A percentile compares a stretch with the other conserved stretches of the same genome.
Conservation (phyloP, 2,888 invertebrate species). For the Tachina grossa region DNA sequence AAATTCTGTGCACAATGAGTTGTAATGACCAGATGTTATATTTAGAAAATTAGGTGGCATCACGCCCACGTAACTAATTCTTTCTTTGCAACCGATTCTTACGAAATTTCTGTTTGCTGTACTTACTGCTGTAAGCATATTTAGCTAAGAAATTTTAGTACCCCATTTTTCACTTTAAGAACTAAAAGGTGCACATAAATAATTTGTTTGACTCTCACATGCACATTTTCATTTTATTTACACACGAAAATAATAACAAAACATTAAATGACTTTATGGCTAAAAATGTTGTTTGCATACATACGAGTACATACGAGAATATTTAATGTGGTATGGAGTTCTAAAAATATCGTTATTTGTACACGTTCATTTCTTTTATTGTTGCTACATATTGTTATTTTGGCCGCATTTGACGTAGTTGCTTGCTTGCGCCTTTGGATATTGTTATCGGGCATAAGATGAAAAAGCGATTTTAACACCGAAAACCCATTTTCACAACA, state of each 20-base stretch:
- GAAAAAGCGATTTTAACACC: slow-evolving; percentile 32
- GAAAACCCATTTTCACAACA: slow-evolving; percentile 42
- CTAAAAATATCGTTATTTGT: slow-evolving; percentile 38
- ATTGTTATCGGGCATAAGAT: slow-evolving; percentile 11
- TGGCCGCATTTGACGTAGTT: background rate
- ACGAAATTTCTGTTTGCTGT: too few species aligned
- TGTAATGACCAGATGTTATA: too few species aligned
- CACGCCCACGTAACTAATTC: too few species aligned
- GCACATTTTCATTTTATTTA: slow-evolving; percentile 20
- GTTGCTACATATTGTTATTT: slow-evolving; percentile 19
- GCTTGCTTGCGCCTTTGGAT: slow-evolving; percentile 7
- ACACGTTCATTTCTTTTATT: slow-evolving; percentile 39
- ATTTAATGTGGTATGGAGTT: background rate
- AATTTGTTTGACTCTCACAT: background rate
- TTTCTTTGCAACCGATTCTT: too few species aligned
- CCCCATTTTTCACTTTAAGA: background rate
- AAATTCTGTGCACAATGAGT: too few species aligned
- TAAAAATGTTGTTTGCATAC: slow-evolving; percentile 35
- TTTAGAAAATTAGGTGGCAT: too few species aligned
- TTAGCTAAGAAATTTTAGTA: too few species aligned
- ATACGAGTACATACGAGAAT: background rate
- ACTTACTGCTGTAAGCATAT: too few species aligned
- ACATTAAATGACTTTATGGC: slow-evolving; percentile 33
- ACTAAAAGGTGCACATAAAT: slow-evolving; percentile 1
- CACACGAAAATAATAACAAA: slow-evolving; percentile 40